Percentiles rank a stretch among this genome's conserved stretches.
phyloP scores from a whole-genome alignment of 2,113 vertebrate genomes.

The Amblyopsis rosae region DNA sequence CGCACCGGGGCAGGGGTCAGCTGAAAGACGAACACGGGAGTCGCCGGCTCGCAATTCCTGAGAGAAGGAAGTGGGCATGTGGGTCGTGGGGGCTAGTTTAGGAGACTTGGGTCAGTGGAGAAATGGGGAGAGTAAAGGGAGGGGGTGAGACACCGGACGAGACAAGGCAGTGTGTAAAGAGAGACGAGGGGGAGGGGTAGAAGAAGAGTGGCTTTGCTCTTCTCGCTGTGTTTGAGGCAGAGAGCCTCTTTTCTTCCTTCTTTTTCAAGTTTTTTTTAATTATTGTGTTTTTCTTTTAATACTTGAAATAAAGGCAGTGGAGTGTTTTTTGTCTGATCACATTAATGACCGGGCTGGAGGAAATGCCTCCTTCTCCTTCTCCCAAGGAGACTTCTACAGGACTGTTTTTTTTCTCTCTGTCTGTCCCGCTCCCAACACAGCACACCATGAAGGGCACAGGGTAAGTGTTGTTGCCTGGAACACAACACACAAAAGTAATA shows the following conservation, averaged over 20 bases:
- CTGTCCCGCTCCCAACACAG: constrained; percentile 39
- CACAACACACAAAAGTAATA: not conserved
- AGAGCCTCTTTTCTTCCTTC: constrained; percentile 28
- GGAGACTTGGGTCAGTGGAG: constrained; percentile 56
- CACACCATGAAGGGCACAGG: constrained; percentile 76
- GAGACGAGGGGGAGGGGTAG: constrained; percentile 62
- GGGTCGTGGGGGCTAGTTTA: constrained; percentile 47
- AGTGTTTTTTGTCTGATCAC: constrained; percentile 79
- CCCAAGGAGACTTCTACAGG: constrained; percentile 65
- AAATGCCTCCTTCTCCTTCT: constrained; percentile 56
- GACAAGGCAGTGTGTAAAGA: constrained; percentile 67
- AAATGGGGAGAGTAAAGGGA: constrained; percentile 23
- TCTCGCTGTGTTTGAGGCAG: constrained; percentile 52
- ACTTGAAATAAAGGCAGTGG: constrained; percentile 71
- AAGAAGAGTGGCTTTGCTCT: constrained; percentile 45
- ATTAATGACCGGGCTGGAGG: constrained; percentile 70
- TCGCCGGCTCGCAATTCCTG: constrained; percentile 38
- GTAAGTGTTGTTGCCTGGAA: constrained; percentile 71
- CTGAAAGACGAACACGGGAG: constrained; percentile 87
- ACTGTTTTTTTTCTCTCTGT: constrained; percentile 36
- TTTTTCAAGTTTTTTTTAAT: constrained; percentile 23
- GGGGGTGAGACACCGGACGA: constrained; percentile 61
- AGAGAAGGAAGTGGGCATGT: constrained; percentile 47
- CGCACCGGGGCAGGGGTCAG: constrained; percentile 81
- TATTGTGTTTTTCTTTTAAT: constrained; percentile 59